Conservation (phyloP, 2,797 vertebrate species). For the Allenopithecus nigroviridis region DNA sequence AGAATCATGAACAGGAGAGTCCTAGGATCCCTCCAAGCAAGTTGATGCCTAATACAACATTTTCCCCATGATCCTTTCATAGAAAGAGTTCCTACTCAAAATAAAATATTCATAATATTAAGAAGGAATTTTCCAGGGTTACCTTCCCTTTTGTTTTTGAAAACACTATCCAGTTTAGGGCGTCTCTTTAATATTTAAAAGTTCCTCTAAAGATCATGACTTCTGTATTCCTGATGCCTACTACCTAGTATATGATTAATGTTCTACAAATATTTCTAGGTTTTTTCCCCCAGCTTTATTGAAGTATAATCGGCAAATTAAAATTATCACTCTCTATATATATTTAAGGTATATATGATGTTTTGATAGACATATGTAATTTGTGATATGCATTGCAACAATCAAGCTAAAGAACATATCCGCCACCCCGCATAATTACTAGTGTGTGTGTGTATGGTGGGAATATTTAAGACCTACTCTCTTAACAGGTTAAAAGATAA, state of each 20-base stretch:
- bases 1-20: neutral
- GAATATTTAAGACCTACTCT: neutral
- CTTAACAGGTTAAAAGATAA: neutral
- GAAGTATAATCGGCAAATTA: neutral
- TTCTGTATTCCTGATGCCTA: neutral
- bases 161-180: neutral
- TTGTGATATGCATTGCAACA: neutral
- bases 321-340: neutral
- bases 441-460: neutral
- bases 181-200: neutral
- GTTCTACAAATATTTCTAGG: neutral
- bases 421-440: neutral
- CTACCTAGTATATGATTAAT: neutral
- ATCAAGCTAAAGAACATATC: neutral
- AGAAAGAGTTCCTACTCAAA: conserved; percentile 18
- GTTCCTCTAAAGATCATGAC: neutral
- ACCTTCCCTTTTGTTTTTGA: neutral
- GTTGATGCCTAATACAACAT: neutral
- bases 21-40: neutral
- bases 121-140: neutral
- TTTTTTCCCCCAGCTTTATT: neutral
- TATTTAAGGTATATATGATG: neutral
- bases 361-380: neutral
- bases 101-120: neutral
- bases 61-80: neutral